Base-by-base conservation (phyloP, 2,113 vertebrate species). In the Pangasianodon hypophthalmus region DNA sequence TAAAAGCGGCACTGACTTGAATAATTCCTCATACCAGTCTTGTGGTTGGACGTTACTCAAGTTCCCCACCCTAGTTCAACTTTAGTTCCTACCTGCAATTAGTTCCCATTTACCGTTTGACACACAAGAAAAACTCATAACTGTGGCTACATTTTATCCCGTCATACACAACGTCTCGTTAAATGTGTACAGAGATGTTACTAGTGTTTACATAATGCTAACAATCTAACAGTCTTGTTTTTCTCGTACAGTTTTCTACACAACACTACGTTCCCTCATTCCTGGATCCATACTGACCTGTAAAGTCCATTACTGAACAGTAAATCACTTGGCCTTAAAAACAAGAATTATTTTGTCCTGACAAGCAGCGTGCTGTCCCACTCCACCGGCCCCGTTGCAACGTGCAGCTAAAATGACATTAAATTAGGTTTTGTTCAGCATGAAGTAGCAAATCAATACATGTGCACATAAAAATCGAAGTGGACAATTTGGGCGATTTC, bases 381-480 rank as follows among this genome's bases (percentile, higher is more conserved):
- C 9, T 37, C 9, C n/a, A 13, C 79, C 14, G 50, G 29, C 21
- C 56, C 19, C 0, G 9, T 44, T 44, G n/a, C 60, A 67, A 67
- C 48, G 6, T 67, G 56, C 73, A 48, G 64, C 26, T 56, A 32
- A 50, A 64, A 19, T 62, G 41, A 62, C 26, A 62, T 10, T 32
- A 79, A 32, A 88, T 80, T 24, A 62, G 37, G n/a, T 87, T 44
- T 58, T 56, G 69, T 64, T 32, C 29, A 37, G 75, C 16, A 32
- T 29, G 18, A 81, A 77, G 52, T 21, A 79, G 86, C 46, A 82
- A 80, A 82, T 67, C 60, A 52, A 82, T 88, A 69, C 29, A 54
- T 37, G 26, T 21, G n/a, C 54, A 24, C 5, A 29, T 32, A 71
- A 32, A 21, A 9, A 37, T 54, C 3, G 4, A 88, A 14, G 32